These are phyloP conservation scores for Ctenopoma multispine DNA, from an alignment of 2,797 vertebrate species.

Conservation along the genomic window DNA sequence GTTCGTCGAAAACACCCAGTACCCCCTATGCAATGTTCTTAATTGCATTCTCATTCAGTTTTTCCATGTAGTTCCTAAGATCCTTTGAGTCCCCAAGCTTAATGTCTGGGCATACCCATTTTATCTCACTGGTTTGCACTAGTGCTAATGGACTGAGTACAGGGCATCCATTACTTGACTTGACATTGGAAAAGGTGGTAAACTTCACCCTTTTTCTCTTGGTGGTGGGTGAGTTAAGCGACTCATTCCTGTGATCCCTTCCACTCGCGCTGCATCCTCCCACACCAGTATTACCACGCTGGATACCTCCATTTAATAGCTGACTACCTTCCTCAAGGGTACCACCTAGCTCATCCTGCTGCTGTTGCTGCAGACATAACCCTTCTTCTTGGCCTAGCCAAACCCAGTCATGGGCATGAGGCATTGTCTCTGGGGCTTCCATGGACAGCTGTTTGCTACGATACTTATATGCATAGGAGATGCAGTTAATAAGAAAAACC, in stretches of 20 bases:
- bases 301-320: constrained; percentile 85
- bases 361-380: constrained; percentile 84
- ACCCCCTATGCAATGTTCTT: constrained; percentile 80
- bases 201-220: constrained; percentile 96
- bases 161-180: constrained; percentile 87
- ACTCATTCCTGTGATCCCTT: constrained; percentile 84
- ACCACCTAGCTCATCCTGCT: constrained; percentile 87
- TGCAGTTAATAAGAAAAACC: constrained; percentile 96
- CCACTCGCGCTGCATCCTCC: constrained; percentile 78
- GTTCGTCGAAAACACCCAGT: constrained; percentile 68
- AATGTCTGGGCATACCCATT: constrained; percentile 93
- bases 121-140: constrained; percentile 88
- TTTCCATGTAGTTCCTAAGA: constrained; percentile 90
- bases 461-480: constrained; percentile 93
- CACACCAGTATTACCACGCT: constrained; percentile 69
- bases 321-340: constrained; percentile 86
- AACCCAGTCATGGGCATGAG: constrained; percentile 97
- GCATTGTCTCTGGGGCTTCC: constrained; percentile 88
- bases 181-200: constrained; percentile 91
- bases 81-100: constrained; percentile 89
- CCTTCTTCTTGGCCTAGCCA: constrained; percentile 94
- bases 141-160: constrained; percentile 87
- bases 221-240: constrained; percentile 91
- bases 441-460: constrained; percentile 91
- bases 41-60: constrained; percentile 87